These are phyloP conservation scores for Pseudopleuronectes americanus DNA, from an alignment of 2,797 vertebrate genomes.

Conservation along the genomic window DNA sequence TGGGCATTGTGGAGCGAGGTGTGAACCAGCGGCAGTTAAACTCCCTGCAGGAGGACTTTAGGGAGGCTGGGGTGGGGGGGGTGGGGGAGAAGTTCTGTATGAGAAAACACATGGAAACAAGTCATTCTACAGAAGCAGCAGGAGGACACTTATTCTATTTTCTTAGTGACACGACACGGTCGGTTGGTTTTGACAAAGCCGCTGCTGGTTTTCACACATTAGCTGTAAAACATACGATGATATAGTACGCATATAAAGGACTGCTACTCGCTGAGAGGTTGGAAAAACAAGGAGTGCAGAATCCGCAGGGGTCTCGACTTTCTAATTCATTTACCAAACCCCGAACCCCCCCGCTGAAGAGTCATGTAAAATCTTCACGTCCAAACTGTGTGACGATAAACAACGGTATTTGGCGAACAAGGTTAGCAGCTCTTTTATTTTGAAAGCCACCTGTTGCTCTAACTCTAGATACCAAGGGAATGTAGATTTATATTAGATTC, in stretches of 20 bases:
- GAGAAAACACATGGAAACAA: no score
- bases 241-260: not conserved
- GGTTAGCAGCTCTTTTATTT: slow-evolving; percentile 27
- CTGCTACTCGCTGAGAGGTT: slow-evolving; percentile 14
- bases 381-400: slow-evolving; percentile 45
- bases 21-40: slow-evolving; percentile 74
- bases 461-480: not conserved
- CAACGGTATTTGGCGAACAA: slow-evolving; percentile 32
- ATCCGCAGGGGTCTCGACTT: slow-evolving; percentile 24
- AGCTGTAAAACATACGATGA: slow-evolving; percentile 7
- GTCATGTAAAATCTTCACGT: slow-evolving; percentile 14
- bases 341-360: slow-evolving; percentile 11
- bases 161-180: slow-evolving; percentile 33
- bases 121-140: no score
- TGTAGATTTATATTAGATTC: no score
- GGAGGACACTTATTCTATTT: not conserved
- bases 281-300: not conserved
- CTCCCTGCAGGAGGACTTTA: slow-evolving; percentile 56
- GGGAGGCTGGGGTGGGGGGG: slow-evolving; percentile 36
- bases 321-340: slow-evolving; percentile 16
- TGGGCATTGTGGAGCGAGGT: slow-evolving; percentile 76
- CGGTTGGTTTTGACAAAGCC: slow-evolving; percentile 39
- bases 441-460: slow-evolving; percentile 60
- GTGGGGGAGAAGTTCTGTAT: slow-evolving; percentile 13
- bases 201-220: slow-evolving; percentile 51